phyloP scores from a whole-genome alignment of 2,888 invertebrate species.

The Mantis religiosa region DNA sequence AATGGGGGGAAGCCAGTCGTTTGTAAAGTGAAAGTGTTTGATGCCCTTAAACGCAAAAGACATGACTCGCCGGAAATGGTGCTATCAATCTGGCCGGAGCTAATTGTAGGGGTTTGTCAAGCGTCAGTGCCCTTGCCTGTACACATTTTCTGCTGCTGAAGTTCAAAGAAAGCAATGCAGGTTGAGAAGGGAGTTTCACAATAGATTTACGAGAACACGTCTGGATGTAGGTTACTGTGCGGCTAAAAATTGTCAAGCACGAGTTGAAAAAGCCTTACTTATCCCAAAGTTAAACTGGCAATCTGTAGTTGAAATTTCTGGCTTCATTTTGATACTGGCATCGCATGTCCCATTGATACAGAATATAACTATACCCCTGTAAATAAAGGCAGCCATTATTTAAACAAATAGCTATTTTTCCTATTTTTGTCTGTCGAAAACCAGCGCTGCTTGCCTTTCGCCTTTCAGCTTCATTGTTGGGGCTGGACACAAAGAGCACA shows the following conservation, averaged over 20 bases:
- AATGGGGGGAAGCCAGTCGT: not conserved
- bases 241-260: not conserved
- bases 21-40: slow-evolving; percentile 11
- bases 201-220: not conserved
- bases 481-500: too few species aligned
- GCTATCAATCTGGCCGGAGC: slow-evolving; percentile 41
- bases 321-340: too few species aligned
- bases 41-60: slow-evolving; percentile 10
- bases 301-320: not conserved
- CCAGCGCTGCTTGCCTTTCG: too few species aligned
- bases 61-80: slow-evolving; percentile 21
- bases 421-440: too few species aligned
- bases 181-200: not conserved
- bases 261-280: not conserved
- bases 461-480: too few species aligned
- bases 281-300: not conserved
- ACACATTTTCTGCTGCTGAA: not conserved
- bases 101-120: slow-evolving; percentile 39
- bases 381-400: too few species aligned
- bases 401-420: too few species aligned
- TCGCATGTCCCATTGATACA: too few species aligned
- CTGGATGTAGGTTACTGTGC: not conserved
- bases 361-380: too few species aligned
- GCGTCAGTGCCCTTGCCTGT: not conserved
- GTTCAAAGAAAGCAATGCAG: not conserved